Base-by-base conservation (phyloP, 2,113 vertebrate species). In the Lipophrys pholis region DNA sequence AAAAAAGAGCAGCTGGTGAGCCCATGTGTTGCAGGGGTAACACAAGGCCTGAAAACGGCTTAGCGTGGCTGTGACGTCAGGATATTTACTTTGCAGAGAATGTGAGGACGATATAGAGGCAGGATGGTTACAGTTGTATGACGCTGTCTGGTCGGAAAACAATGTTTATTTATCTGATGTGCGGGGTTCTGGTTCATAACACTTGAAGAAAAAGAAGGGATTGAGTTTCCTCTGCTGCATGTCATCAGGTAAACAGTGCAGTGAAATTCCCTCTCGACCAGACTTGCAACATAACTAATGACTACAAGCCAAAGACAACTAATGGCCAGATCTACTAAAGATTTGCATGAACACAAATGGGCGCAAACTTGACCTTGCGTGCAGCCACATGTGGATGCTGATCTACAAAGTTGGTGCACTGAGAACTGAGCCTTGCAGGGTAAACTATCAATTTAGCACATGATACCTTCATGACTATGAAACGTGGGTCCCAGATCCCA, bases 141-240 rank as follows among this genome's bases (percentile, higher is more conserved):
- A 45, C 2, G 21, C 21, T 30, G 21, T 30, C 21, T 30, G 21
- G 21, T 30, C 4, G 21, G 21, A 30, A 30, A 30, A 30, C 21
- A 30, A 30, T 30, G 4, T 30, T 30, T 30, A 30, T 30, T 30
- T 30, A 30, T 30, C 21, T 30, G 4, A 6, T 45, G 6, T 45
- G 43, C 2, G 43, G 11, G 11, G 43, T 12, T 10, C 17, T 52
- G 21, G 16, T 50, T 62, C n/a, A 17, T 46, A 55, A 45, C 43
- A 66, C 10, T 17, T 52, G 59, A 67, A 39, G 21, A 51, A 49
- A 11, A 35, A 56, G 35, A 36, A 17, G 48, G 38, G 55, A 73
- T 60, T 70, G 16, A 6, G 40, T 39, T 39, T 51, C 35, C 51
- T 51, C 17, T 30, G 42, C 16, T 66, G 43, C 6, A 55, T 75